A percentile compares a stretch with the other conserved stretches of the same genome.
Conservation (phyloP, 2,797 vertebrate genomes). For the Oreochromis grahami region DNA sequence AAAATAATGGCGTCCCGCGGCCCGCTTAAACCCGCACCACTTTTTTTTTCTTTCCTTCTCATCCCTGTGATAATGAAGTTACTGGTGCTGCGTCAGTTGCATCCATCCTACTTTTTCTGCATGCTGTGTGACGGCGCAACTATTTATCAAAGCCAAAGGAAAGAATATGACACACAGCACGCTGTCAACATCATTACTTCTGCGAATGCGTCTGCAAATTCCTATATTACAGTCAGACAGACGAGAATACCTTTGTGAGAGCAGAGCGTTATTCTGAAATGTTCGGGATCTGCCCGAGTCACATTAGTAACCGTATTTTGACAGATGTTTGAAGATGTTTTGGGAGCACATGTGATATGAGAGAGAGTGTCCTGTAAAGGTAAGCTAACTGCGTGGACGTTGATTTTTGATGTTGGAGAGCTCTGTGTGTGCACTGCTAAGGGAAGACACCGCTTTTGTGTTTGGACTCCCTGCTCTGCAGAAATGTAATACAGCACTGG, state of each 20-base stretch:
- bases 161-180: background rate
- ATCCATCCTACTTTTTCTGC: background rate
- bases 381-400: background rate
- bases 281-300: background rate
- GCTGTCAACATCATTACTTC: background rate
- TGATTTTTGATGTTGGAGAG: background rate
- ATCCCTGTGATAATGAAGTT: background rate
- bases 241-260: background rate
- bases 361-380: background rate
- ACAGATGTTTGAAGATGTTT: background rate
- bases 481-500: background rate
- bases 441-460: background rate
- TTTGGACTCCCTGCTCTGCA: background rate
- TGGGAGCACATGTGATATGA: background rate
- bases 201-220: background rate
- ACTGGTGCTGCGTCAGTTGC: background rate
- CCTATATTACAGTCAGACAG: background rate
- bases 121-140: background rate
- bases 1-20: background rate
- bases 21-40: background rate
- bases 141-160: background rate
- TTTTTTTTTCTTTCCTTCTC: background rate
- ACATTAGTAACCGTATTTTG: background rate
- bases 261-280: background rate
- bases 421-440: background rate